Conservation (phyloP, 1,140 invertebrate species). For the Lucilia sericata region DNA sequence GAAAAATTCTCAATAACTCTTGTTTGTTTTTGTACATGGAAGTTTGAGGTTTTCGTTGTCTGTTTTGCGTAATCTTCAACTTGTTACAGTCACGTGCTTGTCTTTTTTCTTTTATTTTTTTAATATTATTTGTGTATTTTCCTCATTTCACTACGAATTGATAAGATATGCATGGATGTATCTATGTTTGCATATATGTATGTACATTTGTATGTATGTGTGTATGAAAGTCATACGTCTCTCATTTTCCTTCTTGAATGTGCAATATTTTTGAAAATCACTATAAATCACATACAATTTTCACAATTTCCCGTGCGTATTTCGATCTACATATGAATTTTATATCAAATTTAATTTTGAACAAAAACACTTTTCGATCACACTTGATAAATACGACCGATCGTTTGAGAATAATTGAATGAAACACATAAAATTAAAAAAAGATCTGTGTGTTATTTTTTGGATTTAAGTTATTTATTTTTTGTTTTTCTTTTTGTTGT, state of each 20-base stretch:
- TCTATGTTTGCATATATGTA: neutral
- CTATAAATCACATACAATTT: neutral
- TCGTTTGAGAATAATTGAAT: neutral
- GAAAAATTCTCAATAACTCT: neutral
- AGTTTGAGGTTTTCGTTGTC: slow-evolving; percentile 26
- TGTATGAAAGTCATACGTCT: neutral
- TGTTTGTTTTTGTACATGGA: neutral
- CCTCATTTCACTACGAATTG: neutral
- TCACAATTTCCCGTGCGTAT: neutral
- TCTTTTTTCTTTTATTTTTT: slow-evolving; percentile 18
- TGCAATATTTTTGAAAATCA: neutral
- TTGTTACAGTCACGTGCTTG: slow-evolving; percentile 36
- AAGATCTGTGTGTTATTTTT: slow-evolving; percentile 9
- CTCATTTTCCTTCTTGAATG: neutral
- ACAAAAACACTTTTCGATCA: neutral
- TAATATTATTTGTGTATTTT: slow-evolving; percentile 32
- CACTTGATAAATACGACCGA: neutral
- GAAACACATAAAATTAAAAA: neutral
- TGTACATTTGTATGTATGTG: neutral
- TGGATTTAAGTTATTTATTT: slow-evolving; percentile 9
- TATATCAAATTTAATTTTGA: neutral
- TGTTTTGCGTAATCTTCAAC: slow-evolving; percentile 37
- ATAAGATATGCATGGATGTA: slow-evolving; percentile 4
- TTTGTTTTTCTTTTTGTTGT: neutral
- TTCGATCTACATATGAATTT: neutral